phyloP scores from a whole-genome alignment of 1,140 invertebrate species.

The Euwallacea similis region DNA sequence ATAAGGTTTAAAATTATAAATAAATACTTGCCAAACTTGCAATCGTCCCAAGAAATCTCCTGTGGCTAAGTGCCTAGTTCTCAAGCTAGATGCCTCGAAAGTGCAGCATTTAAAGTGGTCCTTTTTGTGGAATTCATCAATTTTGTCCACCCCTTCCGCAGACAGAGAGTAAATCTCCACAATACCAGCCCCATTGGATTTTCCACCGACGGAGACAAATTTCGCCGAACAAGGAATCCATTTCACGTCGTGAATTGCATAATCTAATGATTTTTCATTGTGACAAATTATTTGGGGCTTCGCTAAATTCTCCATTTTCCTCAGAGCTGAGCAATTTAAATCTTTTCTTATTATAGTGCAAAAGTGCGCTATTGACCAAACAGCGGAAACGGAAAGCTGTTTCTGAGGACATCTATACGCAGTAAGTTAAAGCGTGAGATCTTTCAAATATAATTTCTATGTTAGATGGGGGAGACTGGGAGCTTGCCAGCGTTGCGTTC shows the following conservation, averaged over 20 bases:
- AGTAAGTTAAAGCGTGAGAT: too few relatives aligned
- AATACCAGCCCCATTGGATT: conserved; percentile 80
- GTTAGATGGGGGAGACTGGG: too few relatives aligned
- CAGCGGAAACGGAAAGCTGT: too few relatives aligned
- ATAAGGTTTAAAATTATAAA: too few relatives aligned
- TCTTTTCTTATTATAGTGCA: too few relatives aligned
- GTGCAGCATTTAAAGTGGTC: conserved; percentile 91
- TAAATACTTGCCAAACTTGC: conserved; percentile 70
- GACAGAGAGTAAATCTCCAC: conserved; percentile 86
- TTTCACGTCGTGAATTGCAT: conserved; percentile 88
- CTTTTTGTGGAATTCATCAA: conserved; percentile 75
- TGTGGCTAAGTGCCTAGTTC: conserved; percentile 80
- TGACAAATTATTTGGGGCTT: conserved; percentile 92
- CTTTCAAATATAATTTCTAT: too few relatives aligned
- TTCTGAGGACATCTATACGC: too few relatives aligned
- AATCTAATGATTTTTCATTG: conserved; percentile 79
- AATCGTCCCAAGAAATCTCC: conserved; percentile 89
- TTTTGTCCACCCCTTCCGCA: conserved; percentile 68
- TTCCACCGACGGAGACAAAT: conserved; percentile 84
- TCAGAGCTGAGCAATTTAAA: neutral
- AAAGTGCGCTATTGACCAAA: too few relatives aligned
- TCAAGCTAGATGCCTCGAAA: conserved; percentile 82
- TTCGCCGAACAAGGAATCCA: conserved; percentile 94
- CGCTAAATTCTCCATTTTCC: conserved; percentile 58
- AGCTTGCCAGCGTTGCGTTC: too few relatives aligned